Conservation (phyloP, 2,888 invertebrate species). For the Margaritifera margaritifera region DNA sequence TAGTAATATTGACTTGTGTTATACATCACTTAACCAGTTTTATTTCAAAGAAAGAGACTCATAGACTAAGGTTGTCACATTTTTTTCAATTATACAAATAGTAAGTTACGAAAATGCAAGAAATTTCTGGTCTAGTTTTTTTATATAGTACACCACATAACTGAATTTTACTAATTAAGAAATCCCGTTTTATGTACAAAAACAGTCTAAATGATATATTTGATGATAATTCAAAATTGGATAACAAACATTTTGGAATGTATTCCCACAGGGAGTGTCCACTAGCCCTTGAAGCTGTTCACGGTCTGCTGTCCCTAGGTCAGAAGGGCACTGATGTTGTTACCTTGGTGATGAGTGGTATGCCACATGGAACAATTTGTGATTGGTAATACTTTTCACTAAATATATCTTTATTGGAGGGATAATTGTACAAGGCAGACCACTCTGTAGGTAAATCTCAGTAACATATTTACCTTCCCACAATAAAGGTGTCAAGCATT, state of each 20-base stretch:
- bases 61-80: no score
- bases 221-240: neutral
- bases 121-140: neutral
- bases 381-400: constrained; percentile 74
- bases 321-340: constrained; percentile 84
- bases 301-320: constrained; percentile 82
- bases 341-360: constrained; percentile 80
- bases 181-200: neutral
- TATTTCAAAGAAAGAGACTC: no score
- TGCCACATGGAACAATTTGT: constrained; percentile 71
- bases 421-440: no score
- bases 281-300: constrained; percentile 83
- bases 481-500: no score
- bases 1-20: no score
- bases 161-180: neutral
- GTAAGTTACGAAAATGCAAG: neutral
- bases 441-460: no score
- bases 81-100: no score
- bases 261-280: constrained; percentile 78
- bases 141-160: neutral
- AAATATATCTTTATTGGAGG: no score
- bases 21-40: no score
- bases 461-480: no score
- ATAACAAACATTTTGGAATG: neutral
- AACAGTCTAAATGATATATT: no score